These are phyloP conservation scores for Arctocebus calabarensis DNA, from an alignment of 2,797 vertebrate species.

Conservation along the genomic window DNA sequence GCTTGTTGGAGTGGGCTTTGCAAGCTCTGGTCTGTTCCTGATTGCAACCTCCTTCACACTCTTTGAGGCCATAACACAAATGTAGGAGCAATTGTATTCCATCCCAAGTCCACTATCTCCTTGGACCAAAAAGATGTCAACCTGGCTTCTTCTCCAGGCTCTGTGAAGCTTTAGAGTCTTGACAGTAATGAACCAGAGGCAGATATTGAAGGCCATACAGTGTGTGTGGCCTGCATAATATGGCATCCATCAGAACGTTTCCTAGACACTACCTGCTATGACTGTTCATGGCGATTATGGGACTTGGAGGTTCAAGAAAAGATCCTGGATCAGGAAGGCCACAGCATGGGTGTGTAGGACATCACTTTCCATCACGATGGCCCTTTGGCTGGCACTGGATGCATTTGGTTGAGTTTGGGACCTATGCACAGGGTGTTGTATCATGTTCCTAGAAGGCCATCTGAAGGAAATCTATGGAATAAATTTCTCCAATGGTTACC, in stretches of 20 bases:
- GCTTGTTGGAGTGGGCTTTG: too few species aligned
- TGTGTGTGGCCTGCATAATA: constrained; percentile 94
- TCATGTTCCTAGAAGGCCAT: constrained; percentile 98
- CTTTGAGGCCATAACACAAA: too few species aligned
- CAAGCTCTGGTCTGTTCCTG: too few species aligned
- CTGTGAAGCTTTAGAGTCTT: too few species aligned
- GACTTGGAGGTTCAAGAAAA: constrained; percentile 97
- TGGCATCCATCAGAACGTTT: constrained; percentile 98
- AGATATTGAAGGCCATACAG: constrained; percentile 96
- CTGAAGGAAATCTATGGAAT: constrained; percentile 96
- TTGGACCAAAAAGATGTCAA: too few species aligned
- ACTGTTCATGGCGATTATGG: constrained; percentile 97
- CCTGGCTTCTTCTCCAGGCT: too few species aligned
- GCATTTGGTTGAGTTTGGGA: constrained; percentile 98
- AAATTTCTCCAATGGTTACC: constrained; percentile 96
- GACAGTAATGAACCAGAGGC: constrained; percentile 95
- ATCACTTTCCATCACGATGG: constrained; percentile 96
- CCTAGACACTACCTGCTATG: constrained; percentile 96
- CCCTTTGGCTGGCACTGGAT: constrained; percentile 95
- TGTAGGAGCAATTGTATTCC: too few species aligned
- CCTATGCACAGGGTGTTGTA: constrained; percentile 96
- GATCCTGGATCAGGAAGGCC: constrained; percentile 98
- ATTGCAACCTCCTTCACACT: too few species aligned
- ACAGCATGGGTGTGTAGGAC: constrained; percentile 98
- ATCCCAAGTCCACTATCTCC: too few species aligned